Conservation (phyloP, 2,113 vertebrate species). For the Plestiodon gilberti region DNA sequence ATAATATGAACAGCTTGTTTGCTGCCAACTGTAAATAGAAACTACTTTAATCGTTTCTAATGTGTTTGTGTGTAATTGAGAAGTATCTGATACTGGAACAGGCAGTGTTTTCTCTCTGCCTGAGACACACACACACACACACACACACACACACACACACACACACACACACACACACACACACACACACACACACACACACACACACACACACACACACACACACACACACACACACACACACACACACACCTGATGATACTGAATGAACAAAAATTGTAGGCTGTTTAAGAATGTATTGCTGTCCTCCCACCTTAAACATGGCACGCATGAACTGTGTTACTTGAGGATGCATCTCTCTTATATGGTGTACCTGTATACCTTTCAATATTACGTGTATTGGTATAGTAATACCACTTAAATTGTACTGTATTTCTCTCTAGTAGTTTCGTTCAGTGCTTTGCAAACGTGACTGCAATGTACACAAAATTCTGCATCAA, state of each 20-base stretch:
- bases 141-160: constrained; percentile 49
- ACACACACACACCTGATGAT: constrained; percentile 56
- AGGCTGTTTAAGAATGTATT: constrained; percentile 51
- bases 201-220: constrained; percentile 51
- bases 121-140: constrained; percentile 13
- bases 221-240: constrained; percentile 12
- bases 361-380: constrained; percentile 13
- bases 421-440: constrained; percentile 18
- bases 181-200: constrained; percentile 53
- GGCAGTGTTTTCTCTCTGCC: constrained; percentile 58
- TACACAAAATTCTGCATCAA: constrained; percentile 47
- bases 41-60: constrained; percentile 68
- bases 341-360: not conserved
- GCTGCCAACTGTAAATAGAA: constrained; percentile 67
- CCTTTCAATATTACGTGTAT: constrained; percentile 12
- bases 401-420: constrained; percentile 21
- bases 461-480: constrained; percentile 10
- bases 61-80: constrained; percentile 70
- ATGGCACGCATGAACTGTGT: constrained; percentile 34
- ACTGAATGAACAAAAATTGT: constrained; percentile 62
- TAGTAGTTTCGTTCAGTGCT: constrained; percentile 23
- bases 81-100: constrained; percentile 30
- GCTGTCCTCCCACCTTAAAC: constrained; percentile 49
- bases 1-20: constrained; percentile 62
- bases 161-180: constrained; percentile 42